These are phyloP conservation scores for Oreochromis tanganicae DNA, from an alignment of 2,113 vertebrate genomes.

Conservation along the genomic window DNA sequence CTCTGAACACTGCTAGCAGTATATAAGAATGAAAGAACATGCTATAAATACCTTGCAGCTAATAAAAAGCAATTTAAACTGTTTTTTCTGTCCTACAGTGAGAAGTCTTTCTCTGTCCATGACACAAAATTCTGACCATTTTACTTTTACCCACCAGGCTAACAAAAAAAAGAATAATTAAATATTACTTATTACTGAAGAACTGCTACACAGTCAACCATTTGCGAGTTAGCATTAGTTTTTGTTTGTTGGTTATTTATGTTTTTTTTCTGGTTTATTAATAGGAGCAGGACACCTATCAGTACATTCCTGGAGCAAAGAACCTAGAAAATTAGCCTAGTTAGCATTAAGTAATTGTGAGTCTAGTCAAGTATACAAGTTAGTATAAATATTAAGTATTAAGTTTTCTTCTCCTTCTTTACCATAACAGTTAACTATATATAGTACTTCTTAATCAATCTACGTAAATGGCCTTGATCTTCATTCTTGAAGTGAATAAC, in stretches of 20 bases:
- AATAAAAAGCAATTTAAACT: background rate
- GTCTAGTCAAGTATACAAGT: background rate
- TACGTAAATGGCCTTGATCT: background rate
- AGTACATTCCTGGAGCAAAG: background rate
- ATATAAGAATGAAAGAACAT: background rate
- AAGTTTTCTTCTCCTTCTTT: background rate
- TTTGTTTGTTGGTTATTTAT: background rate
- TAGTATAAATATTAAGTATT: background rate
- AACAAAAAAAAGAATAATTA: fast-evolving
- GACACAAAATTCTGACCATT: background rate
- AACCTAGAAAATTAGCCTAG: background rate
- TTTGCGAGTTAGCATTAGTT: background rate
- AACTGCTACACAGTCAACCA: background rate
- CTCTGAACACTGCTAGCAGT: background rate
- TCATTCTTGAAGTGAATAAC: background rate
- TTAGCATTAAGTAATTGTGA: background rate
- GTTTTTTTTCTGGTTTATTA: background rate
- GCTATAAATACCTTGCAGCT: background rate
- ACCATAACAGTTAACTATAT: background rate
- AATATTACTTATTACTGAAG: background rate
- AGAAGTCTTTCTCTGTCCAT: background rate
- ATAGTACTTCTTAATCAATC: background rate
- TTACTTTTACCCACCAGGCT: background rate
- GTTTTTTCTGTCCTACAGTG: background rate
- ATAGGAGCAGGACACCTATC: background rate